These are phyloP conservation scores for Zoanthus gigantus DNA, from an alignment of 92 coral and sea anemone genomes.

Conservation along the genomic window DNA sequence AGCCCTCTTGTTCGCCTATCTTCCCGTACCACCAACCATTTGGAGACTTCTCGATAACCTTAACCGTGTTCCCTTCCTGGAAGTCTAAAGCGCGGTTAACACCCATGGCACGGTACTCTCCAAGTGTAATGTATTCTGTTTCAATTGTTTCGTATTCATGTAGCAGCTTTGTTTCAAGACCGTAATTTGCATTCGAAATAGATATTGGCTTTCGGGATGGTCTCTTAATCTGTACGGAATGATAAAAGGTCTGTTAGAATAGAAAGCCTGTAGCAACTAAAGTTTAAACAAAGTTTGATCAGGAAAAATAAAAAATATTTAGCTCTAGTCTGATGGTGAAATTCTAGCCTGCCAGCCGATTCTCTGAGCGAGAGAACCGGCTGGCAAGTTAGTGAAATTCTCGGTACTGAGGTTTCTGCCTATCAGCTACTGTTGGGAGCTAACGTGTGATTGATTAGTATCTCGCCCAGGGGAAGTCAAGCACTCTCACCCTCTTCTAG, in stretches of 20 bases:
- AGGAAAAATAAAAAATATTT: no score
- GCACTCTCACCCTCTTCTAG: no score
- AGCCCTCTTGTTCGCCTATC: constrained; percentile 93
- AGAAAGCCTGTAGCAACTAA: no score
- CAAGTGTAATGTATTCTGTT: constrained; percentile 86
- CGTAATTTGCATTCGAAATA: constrained; percentile 70
- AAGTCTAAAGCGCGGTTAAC: constrained; percentile 82
- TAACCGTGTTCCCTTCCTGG: constrained; percentile 78
- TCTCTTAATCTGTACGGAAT: constrained; percentile 13
- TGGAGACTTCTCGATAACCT: constrained; percentile 92
- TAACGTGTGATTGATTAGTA: no score
- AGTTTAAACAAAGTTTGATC: no score
- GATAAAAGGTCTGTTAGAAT: background rate
- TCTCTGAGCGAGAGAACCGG: no score
- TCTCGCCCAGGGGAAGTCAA: no score
- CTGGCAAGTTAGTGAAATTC: no score
- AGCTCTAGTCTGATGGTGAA: no score
- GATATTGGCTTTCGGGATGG: constrained; percentile 54
- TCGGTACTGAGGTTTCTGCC: no score
- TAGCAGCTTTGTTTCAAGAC: constrained; percentile 49
- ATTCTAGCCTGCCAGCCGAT: no score
- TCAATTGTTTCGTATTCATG: constrained; percentile 53
- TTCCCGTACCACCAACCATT: constrained; percentile 99
- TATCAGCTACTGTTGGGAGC: no score
- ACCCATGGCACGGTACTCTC: constrained; percentile 90